Percentiles rank a stretch among this genome's conserved stretches.
These are phyloP conservation scores for Protaetia brevitarsis DNA, from an alignment of 1,140 invertebrate species.

Conservation along the genomic window DNA sequence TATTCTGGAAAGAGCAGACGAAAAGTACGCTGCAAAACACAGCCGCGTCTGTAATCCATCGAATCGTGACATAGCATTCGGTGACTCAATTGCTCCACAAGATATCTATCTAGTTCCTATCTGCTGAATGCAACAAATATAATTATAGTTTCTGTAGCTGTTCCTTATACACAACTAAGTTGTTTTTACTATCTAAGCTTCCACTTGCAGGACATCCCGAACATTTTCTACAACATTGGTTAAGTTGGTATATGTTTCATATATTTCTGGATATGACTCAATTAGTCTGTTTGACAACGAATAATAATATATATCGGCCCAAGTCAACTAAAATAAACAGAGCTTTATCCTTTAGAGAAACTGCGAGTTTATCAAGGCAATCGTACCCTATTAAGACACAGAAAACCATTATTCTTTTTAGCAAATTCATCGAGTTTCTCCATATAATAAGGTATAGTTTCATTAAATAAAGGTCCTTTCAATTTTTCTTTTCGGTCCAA, in stretches of 20 bases:
- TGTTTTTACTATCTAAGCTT: too few relatives aligned
- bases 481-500: not conserved
- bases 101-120: too few relatives aligned
- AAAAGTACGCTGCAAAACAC: too few relatives aligned
- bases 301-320: slow-evolving; percentile 63
- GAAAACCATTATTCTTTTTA: slow-evolving; percentile 53
- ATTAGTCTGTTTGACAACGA: slow-evolving; percentile 60
- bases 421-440: slow-evolving; percentile 55
- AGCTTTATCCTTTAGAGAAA: not conserved
- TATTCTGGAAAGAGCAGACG: too few relatives aligned
- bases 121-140: too few relatives aligned
- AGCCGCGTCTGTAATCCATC: too few relatives aligned
- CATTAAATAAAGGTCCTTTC: slow-evolving; percentile 25
- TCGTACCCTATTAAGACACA: slow-evolving; percentile 42
- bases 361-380: not conserved
- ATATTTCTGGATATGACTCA: slow-evolving; percentile 54
- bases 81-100: too few relatives aligned
- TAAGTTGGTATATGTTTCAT: slow-evolving; percentile 58
- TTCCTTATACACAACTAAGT: too few relatives aligned
- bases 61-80: too few relatives aligned
- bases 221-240: slow-evolving; percentile 56
- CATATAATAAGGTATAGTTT: slow-evolving; percentile 50
- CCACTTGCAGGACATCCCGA: slow-evolving; percentile 51
- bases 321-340: slow-evolving; percentile 55
- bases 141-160: too few relatives aligned